Conservation (phyloP, 2,797 vertebrate species). For the Tympanoctomys barrerae region DNA sequence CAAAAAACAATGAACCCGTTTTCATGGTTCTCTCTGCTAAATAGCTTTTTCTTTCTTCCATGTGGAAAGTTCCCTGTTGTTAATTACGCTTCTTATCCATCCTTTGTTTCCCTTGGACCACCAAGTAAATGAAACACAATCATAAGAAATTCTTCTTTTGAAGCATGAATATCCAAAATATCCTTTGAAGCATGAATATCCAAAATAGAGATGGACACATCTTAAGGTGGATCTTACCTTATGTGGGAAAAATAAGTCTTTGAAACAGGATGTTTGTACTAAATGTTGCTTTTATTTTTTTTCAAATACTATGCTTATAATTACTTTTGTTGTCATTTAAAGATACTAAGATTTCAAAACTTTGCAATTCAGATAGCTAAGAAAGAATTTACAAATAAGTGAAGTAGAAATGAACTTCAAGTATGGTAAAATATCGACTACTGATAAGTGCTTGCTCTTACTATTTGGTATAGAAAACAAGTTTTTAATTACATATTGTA, state of each 20-base stretch:
- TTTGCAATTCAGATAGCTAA: neutral
- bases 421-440: neutral
- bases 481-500: neutral
- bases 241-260: neutral
- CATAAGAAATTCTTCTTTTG: neutral
- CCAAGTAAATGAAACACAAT: neutral
- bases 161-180: slow-evolving; percentile 8
- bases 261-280: neutral
- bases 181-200: neutral
- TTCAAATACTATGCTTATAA: neutral
- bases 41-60: neutral
- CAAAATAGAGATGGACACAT: too few relatives aligned
- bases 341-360: neutral
- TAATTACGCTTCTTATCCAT: neutral
- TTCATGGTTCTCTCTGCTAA: neutral
- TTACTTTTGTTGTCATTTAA: neutral
- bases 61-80: neutral
- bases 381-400: neutral
- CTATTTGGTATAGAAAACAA: neutral
- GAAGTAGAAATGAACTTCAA: neutral
- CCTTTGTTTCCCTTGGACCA: neutral
- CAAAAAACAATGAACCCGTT: neutral
- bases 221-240: neutral
- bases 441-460: neutral
- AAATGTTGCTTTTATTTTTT: neutral